Evolutionary conservation across 1,140 invertebrate genomes (phyloP), one percentile per base, ranked within the genome.

Genomic region (Atta texana): DNA sequence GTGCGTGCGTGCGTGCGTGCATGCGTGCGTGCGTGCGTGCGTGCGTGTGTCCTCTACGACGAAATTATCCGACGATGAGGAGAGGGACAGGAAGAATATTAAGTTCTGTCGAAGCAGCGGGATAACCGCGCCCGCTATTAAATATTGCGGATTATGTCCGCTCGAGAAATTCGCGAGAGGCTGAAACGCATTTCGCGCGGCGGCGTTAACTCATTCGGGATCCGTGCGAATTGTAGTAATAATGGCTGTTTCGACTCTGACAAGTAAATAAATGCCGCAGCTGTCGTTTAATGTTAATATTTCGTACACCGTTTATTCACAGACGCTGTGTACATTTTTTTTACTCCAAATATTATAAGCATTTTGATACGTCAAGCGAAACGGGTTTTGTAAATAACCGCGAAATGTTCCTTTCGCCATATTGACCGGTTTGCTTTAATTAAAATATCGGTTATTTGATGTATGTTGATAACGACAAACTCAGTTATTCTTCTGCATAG

Each of bases 131-230:
- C 21, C 31, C 10, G 74, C 75, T 85, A 85, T 85, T 78, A 85
- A 85, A 85, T 77, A 85, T 75, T 39, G 49, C 63, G 53, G 31
- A 69, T 63, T 44, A 72, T 24, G 57, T 75, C 16, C 51, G 82
- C 69, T 61, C 61, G 76, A 53, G 82, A 72, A 87, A 89, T 89
- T 86, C 84, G 49, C 76, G 53, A 86, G 44, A 68, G 75, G 80
- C 39, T 63, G 84, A 77, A 69, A 39, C 3, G 53, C 68, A 21
- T 74, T 51, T 53, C 34, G 51, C 34, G 21, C 18, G 28, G 12
- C 10, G 44, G 66, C 24, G 69, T 84, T 84, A 84, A 84, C 55
- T 84, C n/a, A 84, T 75, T 75, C 69, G 55, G 21, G 51, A 57
- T 44, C 66, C 57, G 28, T 12, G 55, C 69, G 69, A 61, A 75